phyloP scores from a whole-genome alignment of 2,113 vertebrate genomes.

The Chionis minor region DNA sequence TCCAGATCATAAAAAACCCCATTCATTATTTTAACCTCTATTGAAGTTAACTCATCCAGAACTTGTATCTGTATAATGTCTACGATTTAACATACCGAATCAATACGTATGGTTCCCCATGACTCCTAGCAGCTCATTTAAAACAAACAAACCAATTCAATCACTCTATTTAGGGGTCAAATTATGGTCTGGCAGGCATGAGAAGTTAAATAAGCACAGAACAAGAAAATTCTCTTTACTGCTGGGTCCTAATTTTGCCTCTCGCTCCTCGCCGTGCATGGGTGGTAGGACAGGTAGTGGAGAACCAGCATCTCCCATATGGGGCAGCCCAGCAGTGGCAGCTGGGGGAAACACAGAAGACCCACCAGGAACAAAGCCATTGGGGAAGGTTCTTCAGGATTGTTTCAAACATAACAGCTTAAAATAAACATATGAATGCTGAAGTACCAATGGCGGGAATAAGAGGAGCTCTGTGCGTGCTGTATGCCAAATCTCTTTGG shows the following conservation, averaged over 20 bases:
- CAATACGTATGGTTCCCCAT: background rate
- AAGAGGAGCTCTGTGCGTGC: background rate
- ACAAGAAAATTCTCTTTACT: background rate
- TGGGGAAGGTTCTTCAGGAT: background rate
- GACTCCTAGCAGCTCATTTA: background rate
- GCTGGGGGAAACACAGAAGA: background rate
- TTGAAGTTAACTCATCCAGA: background rate
- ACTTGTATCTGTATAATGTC: background rate
- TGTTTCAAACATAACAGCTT: background rate
- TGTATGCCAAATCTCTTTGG: background rate
- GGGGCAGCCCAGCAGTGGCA: background rate
- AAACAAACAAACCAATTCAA: background rate
- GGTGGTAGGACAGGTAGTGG: background rate
- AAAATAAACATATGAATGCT: background rate
- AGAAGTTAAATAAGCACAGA: background rate
- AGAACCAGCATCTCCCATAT: background rate
- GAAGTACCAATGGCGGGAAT: background rate
- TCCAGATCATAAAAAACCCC: background rate
- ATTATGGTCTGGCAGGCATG: background rate
- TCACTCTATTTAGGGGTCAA: background rate
- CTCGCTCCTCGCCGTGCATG: rapidly evolving
- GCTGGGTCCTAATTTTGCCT: background rate
- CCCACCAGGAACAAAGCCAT: background rate
- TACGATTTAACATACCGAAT: background rate
- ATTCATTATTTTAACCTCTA: conserved; percentile 11